Evolutionary conservation across 2,113 vertebrate species (phyloP), one percentile per base, ranked within the genome.

Genomic region (Apeltes quadracus): DNA sequence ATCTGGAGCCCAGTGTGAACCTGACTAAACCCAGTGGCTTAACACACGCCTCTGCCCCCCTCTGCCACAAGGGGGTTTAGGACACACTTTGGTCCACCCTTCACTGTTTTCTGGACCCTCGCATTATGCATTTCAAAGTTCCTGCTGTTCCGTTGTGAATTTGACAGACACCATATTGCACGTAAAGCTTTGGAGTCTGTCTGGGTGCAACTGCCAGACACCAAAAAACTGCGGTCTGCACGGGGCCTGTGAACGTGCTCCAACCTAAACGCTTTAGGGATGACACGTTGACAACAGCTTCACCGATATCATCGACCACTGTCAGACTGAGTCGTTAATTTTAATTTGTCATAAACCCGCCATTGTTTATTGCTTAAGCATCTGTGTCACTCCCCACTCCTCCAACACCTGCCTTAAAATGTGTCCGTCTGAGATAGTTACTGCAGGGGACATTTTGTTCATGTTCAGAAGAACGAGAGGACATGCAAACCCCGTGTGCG

Each of bases 161-260:
- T 64, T 83, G 75, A 86, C 75, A 88, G 83, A 87, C 83, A 79
- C 78, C 88, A 91, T 91, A 86, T 91, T 91, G 88, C 70, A 50
- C 10, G 9, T 69, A 50, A 81, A 86, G 78, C 85, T 87, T 61
- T 79, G 65, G 68, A 80, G 79, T 81, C 76, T 80, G 76, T 82
- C 68, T 84, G 85, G 51, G 10, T 72, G 73, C 56, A 44, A 36
- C 38, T 4, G 1, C 48, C 78, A 89, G 83, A 87, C 82, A 66
- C 55, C 53, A 64, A 1, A 34, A 74, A 58, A 79, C 73, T 75
- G 39, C 57, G 71, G 73, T 79, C 70, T 84, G 71, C 62, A 16
- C 78, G 62, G 27, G 66, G n/a, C 48, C 57, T 51, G 70, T 50
- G 1, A n/a, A 43, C 51, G 53, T 58, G 43, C 36, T 22, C 58